These are phyloP conservation scores for Phalacrocorax aristotelis DNA, from an alignment of 2,113 vertebrate species.

Conservation along the genomic window DNA sequence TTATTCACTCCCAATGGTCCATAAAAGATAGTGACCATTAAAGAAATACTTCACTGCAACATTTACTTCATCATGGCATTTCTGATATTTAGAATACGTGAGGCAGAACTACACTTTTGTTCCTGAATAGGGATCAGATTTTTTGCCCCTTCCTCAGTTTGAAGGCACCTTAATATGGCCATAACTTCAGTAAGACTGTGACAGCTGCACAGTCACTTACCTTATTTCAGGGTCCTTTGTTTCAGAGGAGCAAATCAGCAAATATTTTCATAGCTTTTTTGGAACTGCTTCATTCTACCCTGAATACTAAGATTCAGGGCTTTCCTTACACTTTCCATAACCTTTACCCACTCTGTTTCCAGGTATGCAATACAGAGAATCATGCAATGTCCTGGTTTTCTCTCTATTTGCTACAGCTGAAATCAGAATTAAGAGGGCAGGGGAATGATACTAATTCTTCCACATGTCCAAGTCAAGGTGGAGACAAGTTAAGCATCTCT, in stretches of 20 bases:
- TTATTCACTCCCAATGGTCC: not conserved
- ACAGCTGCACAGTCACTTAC: not conserved
- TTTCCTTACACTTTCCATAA: not conserved
- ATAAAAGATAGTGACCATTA: not conserved
- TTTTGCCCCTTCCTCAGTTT: not conserved
- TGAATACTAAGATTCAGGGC: not conserved
- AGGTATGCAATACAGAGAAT: not conserved
- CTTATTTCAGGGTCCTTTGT: not conserved
- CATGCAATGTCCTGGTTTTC: not conserved
- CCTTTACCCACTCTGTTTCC: not conserved
- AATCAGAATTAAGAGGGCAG: not conserved
- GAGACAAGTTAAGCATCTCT: not conserved
- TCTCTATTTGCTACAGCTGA: not conserved
- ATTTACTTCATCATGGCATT: not conserved
- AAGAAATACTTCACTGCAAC: not conserved
- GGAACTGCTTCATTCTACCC: not conserved
- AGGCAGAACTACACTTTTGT: not conserved
- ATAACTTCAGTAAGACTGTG: not conserved
- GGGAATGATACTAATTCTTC: not conserved
- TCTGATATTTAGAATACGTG: not conserved
- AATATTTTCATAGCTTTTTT: not conserved
- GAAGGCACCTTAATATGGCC: not conserved
- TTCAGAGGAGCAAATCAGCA: not conserved
- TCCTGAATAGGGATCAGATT: not conserved
- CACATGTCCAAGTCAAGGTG: not conserved